Percentiles rank a stretch among this genome's conserved stretches.
Conservation (phyloP, 2,113 vertebrate genomes). For the Prionailurus viverrinus region DNA sequence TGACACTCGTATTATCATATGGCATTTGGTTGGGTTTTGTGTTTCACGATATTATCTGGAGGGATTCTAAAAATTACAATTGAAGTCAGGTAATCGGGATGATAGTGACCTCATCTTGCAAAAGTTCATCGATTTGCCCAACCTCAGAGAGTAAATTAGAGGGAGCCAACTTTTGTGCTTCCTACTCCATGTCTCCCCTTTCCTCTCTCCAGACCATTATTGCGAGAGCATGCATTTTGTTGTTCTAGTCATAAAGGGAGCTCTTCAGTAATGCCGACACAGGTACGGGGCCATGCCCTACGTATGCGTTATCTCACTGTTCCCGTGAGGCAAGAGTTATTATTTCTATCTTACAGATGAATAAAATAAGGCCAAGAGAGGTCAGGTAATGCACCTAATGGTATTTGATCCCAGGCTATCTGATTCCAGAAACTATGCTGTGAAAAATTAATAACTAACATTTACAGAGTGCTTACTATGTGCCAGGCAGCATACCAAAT, state of each 20-base stretch:
- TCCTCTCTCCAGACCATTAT: neutral
- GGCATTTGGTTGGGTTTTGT: neutral
- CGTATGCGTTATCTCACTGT: neutral
- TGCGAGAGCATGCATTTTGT: neutral
- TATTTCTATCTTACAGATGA: constrained; percentile 12
- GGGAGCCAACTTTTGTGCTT: neutral
- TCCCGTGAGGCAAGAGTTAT: neutral
- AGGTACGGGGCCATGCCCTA: neutral
- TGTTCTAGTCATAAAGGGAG: neutral
- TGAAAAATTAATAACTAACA: neutral
- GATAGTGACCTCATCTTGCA: neutral
- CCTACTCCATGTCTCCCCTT: neutral
- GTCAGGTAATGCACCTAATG: neutral
- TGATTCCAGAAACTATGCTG: neutral
- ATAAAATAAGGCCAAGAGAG: neutral
- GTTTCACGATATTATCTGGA: neutral
- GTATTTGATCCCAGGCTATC: neutral
- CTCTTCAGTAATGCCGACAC: neutral
- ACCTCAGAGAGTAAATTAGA: neutral
- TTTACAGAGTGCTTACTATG: neutral
- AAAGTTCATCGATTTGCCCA: constrained; percentile 31
- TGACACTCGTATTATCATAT: neutral
- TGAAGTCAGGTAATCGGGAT: neutral
- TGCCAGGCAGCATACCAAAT: neutral
- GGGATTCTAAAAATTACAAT: neutral